phyloP scores from a whole-genome alignment of 2,797 vertebrate genomes.

The Ataeniobius toweri region DNA sequence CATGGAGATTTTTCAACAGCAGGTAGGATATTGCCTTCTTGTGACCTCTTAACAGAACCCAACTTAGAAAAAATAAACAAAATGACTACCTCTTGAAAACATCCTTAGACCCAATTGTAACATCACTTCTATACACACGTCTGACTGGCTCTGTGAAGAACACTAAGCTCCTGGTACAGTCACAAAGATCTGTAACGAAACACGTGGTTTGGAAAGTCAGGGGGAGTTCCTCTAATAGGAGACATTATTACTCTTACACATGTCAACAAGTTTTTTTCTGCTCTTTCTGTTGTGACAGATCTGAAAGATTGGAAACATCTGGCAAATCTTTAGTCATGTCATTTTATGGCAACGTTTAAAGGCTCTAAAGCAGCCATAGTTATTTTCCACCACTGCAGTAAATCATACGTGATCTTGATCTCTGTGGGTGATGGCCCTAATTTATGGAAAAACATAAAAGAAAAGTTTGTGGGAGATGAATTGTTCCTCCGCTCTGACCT shows the following conservation, averaged over 20 bases:
- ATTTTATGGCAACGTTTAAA: neutral
- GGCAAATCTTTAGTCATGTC: neutral
- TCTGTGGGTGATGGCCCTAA: neutral
- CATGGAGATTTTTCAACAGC: neutral
- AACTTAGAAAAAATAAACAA: too few relatives aligned
- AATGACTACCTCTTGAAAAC: too few relatives aligned
- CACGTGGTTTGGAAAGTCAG: neutral
- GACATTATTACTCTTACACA: neutral
- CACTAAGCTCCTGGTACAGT: too few relatives aligned
- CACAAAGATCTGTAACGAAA: too few relatives aligned
- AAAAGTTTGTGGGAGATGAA: neutral
- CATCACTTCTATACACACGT: too few relatives aligned
- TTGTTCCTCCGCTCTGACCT: neutral
- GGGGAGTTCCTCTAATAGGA: neutral
- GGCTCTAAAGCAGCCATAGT: neutral
- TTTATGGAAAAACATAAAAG: neutral
- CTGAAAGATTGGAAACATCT: neutral
- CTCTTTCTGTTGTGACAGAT: neutral
- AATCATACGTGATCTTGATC: constrained; percentile 8
- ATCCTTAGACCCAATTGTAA: too few relatives aligned
- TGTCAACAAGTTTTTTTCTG: neutral
- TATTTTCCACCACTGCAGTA: neutral
- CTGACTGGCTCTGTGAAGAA: too few relatives aligned
- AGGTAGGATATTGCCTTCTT: neutral
- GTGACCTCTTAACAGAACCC: too few relatives aligned